phyloP scores from a whole-genome alignment of 2,113 vertebrate genomes.

The Siniperca knerii region DNA sequence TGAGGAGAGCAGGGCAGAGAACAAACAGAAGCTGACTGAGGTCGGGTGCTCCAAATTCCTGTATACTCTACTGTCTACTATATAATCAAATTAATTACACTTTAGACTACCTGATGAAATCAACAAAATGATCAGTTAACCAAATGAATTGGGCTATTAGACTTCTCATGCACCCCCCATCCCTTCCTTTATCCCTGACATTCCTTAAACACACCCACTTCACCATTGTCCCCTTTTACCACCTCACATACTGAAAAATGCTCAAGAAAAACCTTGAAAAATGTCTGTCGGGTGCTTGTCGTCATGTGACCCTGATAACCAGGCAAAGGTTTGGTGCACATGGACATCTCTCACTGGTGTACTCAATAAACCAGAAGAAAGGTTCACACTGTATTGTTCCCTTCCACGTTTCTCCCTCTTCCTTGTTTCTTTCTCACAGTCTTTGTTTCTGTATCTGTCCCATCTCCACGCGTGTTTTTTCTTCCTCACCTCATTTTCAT shows the following conservation, averaged over 20 bases:
- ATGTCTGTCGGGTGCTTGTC: conserved; percentile 40
- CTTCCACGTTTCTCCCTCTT: conserved; percentile 40
- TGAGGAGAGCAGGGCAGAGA: conserved; percentile 44
- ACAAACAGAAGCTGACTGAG: conserved; percentile 37
- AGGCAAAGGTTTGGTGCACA: conserved; percentile 41
- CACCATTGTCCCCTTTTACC: conserved; percentile 14
- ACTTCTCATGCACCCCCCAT: background rate
- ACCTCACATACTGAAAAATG: conserved; percentile 17
- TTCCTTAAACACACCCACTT: conserved; percentile 24
- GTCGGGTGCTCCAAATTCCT: conserved; percentile 30
- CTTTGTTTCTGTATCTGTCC: conserved; percentile 60
- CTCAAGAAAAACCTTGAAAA: conserved; percentile 25
- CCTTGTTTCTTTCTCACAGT: conserved; percentile 56
- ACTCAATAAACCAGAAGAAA: conserved; percentile 56
- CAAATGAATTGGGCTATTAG: conserved; percentile 50
- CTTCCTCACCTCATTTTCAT: conserved; percentile 62
- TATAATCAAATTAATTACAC: conserved; percentile 29
- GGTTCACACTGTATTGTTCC: conserved; percentile 59
- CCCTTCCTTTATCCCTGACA: conserved; percentile 28
- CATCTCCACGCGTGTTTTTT: conserved; percentile 54
- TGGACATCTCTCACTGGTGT: conserved; percentile 49
- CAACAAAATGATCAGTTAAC: conserved; percentile 26
- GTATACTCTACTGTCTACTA: conserved; percentile 1
- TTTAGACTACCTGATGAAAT: conserved; percentile 48
- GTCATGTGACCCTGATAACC: conserved; percentile 41